Percentiles rank a stretch among this genome's conserved stretches.
Evolutionary conservation across 2,113 vertebrate species (phyloP).

Genomic region (Phainopepla nitens): DNA sequence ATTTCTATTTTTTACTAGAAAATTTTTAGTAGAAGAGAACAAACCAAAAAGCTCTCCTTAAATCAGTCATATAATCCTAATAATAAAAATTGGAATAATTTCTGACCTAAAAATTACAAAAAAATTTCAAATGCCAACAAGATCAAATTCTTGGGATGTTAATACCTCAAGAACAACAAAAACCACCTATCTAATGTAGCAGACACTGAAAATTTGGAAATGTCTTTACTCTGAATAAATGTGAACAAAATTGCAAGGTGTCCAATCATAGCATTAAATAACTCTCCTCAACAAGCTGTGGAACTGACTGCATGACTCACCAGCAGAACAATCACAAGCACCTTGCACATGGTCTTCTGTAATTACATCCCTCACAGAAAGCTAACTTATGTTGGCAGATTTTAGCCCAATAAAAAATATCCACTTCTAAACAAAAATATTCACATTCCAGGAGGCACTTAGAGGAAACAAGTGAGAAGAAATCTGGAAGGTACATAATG

Average conservation of each 20-base stretch:
- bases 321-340: not conserved
- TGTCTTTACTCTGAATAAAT: not conserved
- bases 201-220: not conserved
- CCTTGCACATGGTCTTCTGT: not conserved
- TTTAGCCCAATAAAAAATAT: not conserved
- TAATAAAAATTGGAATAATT: not conserved
- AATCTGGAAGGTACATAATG: not conserved
- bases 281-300: not conserved
- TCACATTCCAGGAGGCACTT: not conserved
- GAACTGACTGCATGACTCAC: not conserved
- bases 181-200: not conserved
- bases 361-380: slow-evolving; percentile 18
- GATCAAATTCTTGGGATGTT: not conserved
- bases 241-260: not conserved
- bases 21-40: not conserved
- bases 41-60: not conserved
- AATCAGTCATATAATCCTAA: not conserved
- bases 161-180: not conserved
- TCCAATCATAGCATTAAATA: not conserved
- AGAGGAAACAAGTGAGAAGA: not conserved
- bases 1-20: not conserved
- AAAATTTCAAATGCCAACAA: not conserved
- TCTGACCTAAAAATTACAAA: not conserved
- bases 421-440: not conserved
- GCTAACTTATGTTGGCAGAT: not conserved